Conservation (phyloP, 2,113 vertebrate genomes). For the Hystrix brachyura region DNA sequence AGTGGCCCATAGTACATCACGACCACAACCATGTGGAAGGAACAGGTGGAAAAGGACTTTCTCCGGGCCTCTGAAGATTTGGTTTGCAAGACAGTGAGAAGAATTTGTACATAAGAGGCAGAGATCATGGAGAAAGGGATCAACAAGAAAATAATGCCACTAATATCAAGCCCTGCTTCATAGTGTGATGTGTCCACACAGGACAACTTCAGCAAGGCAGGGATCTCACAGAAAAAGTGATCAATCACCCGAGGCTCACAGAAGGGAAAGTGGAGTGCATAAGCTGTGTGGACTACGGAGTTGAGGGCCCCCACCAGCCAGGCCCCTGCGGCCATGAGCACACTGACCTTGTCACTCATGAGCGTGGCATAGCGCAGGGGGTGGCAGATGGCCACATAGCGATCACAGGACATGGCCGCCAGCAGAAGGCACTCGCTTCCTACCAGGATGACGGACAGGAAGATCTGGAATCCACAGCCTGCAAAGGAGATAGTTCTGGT, state of each 20-base stretch:
- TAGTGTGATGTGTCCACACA: slow-evolving; percentile 19
- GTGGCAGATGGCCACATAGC: slow-evolving; percentile 18
- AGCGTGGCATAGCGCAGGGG: background rate
- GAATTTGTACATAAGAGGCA: background rate
- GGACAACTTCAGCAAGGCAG: slow-evolving; percentile 55
- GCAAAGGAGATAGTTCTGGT: slow-evolving; percentile 57
- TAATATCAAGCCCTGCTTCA: background rate
- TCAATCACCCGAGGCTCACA: slow-evolving; percentile 31
- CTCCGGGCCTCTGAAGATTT: background rate
- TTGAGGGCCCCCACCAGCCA: slow-evolving; percentile 52
- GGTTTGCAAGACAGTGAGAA: background rate
- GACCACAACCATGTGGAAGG: background rate
- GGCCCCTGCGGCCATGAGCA: background rate
- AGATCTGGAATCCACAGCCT: slow-evolving; percentile 59
- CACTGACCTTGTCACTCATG: background rate
- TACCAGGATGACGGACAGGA: slow-evolving; percentile 25
- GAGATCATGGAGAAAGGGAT: background rate
- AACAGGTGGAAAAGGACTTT: background rate
- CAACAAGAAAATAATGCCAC: slow-evolving; percentile 23
- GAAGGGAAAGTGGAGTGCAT: slow-evolving; percentile 3
- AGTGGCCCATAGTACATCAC: background rate
- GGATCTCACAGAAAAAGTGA: slow-evolving; percentile 56
- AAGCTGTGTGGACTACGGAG: background rate
- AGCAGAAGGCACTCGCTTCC: slow-evolving; percentile 55
- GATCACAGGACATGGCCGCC: slow-evolving; percentile 45